phyloP scores from a whole-genome alignment of 2,888 invertebrate species.

The Brenthis hecate region DNA sequence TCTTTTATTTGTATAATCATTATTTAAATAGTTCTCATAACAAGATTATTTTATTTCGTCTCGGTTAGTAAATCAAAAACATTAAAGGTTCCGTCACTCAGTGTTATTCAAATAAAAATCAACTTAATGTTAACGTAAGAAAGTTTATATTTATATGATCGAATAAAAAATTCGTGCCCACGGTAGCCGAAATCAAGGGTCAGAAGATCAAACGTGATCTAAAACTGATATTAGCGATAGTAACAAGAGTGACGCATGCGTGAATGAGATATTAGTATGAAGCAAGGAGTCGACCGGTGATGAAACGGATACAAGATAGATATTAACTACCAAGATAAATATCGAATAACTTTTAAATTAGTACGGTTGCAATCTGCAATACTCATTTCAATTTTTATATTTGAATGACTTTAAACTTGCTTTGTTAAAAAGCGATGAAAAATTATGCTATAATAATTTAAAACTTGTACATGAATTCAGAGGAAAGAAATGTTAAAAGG shows the following conservation, averaged over 20 bases:
- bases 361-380: constrained; percentile 11
- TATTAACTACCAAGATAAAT: constrained; percentile 29
- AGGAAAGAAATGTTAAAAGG: constrained; percentile 49
- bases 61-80: constrained; percentile 70
- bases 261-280: constrained; percentile 73
- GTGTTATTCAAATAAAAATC: constrained; percentile 43
- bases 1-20: constrained; percentile 49
- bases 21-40: constrained; percentile 48
- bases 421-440: constrained; percentile 27
- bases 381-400: neutral
- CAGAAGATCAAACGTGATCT: constrained; percentile 78
- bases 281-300: constrained; percentile 51
- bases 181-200: constrained; percentile 80
- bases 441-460: constrained; percentile 39
- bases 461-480: constrained; percentile 27
- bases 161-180: constrained; percentile 67
- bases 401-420: neutral
- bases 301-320: constrained; percentile 42
- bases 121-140: constrained; percentile 37
- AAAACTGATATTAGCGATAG: constrained; percentile 78
- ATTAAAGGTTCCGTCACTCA: constrained; percentile 54
- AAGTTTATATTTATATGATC: constrained; percentile 47
- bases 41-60: constrained; percentile 70
- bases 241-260: constrained; percentile 72
- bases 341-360: constrained; percentile 33